Evolutionary conservation across 2,113 vertebrate species (phyloP).

Genomic region (Silurus glanis): DNA sequence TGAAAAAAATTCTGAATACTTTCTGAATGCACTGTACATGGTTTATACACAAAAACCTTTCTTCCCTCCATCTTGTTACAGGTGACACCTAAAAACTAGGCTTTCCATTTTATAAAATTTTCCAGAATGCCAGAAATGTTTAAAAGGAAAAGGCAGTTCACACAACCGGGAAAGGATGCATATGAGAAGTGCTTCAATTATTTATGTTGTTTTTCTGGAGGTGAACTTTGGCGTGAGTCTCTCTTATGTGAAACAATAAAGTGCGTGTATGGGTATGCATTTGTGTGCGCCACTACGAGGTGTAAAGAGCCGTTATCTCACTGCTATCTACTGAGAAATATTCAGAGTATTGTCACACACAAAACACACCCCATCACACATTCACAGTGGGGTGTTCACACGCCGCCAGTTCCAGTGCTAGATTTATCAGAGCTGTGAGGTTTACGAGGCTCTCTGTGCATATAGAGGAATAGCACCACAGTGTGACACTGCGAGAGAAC

Average conservation of each 20-base stretch:
- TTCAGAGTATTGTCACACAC: not conserved
- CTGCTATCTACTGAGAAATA: conserved; percentile 9
- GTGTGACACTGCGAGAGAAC: not conserved
- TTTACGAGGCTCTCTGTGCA: not conserved
- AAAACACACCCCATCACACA: conserved; percentile 4
- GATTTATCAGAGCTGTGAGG: conserved; percentile 9
- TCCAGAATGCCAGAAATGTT: not conserved
- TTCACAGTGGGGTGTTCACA: conserved; percentile 17
- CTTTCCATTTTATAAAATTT: no score
- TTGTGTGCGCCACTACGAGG: not conserved
- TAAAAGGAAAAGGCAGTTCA: not conserved
- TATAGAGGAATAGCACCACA: not conserved
- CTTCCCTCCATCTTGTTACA: not conserved
- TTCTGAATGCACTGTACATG: no score
- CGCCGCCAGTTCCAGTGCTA: conserved; percentile 19
- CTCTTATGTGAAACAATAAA: not conserved
- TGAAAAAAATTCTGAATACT: no score
- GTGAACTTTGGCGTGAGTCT: not conserved
- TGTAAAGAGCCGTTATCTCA: not conserved
- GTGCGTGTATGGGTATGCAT: not conserved
- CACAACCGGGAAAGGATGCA: not conserved
- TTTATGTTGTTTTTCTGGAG: not conserved
- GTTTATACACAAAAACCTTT: no score
- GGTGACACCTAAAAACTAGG: not conserved
- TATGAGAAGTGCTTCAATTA: not conserved